These are phyloP conservation scores for Neotragus pygmaeus DNA, from an alignment of 2,113 vertebrate genomes.

Conservation along the genomic window DNA sequence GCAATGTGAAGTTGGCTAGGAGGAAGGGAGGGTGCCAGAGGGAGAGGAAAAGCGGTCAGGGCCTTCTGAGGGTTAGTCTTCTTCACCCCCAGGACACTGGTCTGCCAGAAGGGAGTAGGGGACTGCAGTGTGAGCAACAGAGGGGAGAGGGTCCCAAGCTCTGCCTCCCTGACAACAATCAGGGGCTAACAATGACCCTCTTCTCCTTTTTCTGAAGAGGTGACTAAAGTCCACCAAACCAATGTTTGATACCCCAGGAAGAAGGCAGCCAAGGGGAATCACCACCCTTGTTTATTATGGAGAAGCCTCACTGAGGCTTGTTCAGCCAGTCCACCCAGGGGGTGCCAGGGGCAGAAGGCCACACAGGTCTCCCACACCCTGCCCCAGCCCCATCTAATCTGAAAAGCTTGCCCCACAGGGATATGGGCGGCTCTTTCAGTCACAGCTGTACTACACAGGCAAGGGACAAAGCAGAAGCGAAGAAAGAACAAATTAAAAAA, in stretches of 20 bases:
- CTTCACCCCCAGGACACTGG: not conserved
- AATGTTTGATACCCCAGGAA: not conserved
- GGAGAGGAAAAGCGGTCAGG: not conserved
- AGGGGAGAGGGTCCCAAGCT: not conserved
- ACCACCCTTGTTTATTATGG: not conserved
- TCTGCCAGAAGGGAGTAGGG: not conserved
- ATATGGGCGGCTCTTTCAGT: not conserved
- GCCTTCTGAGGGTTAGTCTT: not conserved
- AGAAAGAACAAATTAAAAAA: not conserved
- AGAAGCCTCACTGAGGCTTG: not conserved
- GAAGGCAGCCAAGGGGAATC: not conserved
- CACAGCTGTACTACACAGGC: not conserved
- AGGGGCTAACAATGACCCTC: not conserved
- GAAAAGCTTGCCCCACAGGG: not conserved
- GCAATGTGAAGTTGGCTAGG: slow-evolving; percentile 90
- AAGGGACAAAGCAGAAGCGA: slow-evolving; percentile 17
- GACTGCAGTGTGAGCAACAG: not conserved
- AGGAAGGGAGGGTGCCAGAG: not conserved
- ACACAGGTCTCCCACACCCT: not conserved
- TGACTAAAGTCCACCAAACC: not conserved
- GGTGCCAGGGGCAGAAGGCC: not conserved
- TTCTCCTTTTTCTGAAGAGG: not conserved
- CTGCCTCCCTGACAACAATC: not conserved
- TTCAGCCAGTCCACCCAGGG: not conserved
- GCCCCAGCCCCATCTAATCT: not conserved